Conservation (phyloP, 2,888 invertebrate genomes). For the Unio delphinus region DNA sequence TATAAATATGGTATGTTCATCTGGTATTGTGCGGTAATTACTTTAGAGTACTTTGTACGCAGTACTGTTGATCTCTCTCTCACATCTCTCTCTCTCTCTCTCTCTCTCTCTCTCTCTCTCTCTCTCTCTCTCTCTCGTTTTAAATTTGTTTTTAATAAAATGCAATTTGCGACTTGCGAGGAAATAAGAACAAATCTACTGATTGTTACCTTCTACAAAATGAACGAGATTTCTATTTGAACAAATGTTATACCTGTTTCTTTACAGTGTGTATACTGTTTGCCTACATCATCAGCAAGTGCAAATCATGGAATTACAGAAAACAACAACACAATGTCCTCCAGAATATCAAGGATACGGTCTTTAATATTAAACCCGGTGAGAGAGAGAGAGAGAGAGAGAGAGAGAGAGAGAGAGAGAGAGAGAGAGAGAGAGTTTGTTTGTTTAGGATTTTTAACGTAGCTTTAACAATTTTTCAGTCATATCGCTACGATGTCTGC, state of each 20-base stretch:
- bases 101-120: neutral
- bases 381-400: no score
- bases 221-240: neutral
- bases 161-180: neutral
- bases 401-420: no score
- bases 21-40: no score
- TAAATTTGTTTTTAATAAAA: neutral
- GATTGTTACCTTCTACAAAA: no score
- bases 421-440: no score
- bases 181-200: neutral
- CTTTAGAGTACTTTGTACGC: no score
- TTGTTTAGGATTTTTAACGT: no score
- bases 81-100: no score
- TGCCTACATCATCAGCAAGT: conserved; percentile 53
- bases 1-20: no score
- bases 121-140: neutral
- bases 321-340: conserved; percentile 32
- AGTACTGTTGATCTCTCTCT: no score
- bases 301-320: conserved; percentile 47
- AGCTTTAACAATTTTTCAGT: no score
- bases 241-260: neutral
- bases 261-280: conserved; percentile 58
- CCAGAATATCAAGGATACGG: conserved; percentile 19
- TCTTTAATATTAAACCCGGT: conserved; percentile 2
- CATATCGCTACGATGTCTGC: no score